phyloP scores from a whole-genome alignment of 2,797 vertebrate genomes.

The Acipenser ruthenus region DNA sequence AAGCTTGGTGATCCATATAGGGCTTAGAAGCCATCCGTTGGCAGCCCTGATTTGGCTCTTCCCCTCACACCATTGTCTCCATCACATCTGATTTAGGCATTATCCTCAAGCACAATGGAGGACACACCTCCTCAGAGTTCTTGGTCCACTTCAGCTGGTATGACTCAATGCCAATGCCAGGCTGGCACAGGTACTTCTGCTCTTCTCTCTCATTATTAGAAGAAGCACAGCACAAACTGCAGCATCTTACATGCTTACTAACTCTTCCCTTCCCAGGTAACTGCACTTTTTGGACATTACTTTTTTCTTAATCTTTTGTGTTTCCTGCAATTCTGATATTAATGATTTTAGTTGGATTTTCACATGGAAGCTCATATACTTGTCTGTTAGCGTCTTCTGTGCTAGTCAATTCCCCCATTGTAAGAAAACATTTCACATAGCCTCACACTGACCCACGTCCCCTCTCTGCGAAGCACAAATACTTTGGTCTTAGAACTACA shows the following conservation, averaged over 20 bases:
- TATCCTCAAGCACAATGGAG: too few relatives aligned
- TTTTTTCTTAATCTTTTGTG: neutral
- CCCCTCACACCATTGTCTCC: too few relatives aligned
- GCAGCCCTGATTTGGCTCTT: too few relatives aligned
- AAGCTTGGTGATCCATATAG: too few relatives aligned
- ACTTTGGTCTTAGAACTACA: neutral
- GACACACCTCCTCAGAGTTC: neutral
- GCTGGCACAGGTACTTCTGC: neutral
- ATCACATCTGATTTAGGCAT: too few relatives aligned
- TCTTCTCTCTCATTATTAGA: neutral
- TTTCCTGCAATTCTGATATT: conserved; percentile 2
- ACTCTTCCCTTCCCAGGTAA: neutral
- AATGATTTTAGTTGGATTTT: neutral
- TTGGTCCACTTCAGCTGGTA: neutral
- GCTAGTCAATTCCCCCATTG: neutral
- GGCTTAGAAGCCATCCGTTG: too few relatives aligned
- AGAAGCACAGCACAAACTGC: neutral
- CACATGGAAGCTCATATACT: neutral
- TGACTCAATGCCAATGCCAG: neutral
- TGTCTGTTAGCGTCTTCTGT: neutral
- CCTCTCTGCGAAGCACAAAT: neutral
- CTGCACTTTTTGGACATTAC: neutral
- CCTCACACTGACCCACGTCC: neutral
- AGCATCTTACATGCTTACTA: neutral
- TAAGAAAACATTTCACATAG: neutral